Conservation (phyloP, 2,113 vertebrate genomes). For the Leptobrachium ailaonicum region DNA sequence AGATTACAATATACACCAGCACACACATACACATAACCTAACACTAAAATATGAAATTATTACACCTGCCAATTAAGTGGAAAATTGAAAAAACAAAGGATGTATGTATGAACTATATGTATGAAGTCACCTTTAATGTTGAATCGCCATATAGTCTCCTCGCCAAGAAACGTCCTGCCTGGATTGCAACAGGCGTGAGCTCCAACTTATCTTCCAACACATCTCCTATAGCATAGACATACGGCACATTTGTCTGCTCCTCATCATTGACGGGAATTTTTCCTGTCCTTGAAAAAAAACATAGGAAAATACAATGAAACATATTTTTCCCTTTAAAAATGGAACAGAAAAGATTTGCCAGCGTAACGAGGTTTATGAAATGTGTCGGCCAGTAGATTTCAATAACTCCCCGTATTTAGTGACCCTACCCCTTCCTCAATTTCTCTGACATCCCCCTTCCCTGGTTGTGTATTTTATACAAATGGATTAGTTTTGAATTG, state of each 20-base stretch:
- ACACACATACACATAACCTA: neutral
- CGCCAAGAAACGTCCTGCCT: slow-evolving; percentile 73
- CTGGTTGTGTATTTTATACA: too few species aligned
- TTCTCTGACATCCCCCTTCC: too few species aligned
- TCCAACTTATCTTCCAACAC: slow-evolving; percentile 74
- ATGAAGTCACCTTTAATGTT: slow-evolving; percentile 58
- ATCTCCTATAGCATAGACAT: slow-evolving; percentile 78
- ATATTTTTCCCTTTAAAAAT: neutral
- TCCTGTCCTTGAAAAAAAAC: slow-evolving; percentile 67
- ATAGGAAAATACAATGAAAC: neutral
- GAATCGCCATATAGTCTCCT: slow-evolving; percentile 70
- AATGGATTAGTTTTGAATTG: too few species aligned
- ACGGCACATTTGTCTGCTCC: slow-evolving; percentile 76
- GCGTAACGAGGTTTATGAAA: too few species aligned
- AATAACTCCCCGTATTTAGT: too few species aligned
- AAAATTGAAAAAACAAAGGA: neutral
- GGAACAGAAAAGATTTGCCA: neutral
- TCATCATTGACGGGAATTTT: slow-evolving; percentile 77
- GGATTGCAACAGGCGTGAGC: slow-evolving; percentile 78
- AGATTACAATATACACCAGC: neutral
- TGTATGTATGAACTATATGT: neutral
- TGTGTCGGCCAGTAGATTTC: too few species aligned
- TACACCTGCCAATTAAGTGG: neutral
- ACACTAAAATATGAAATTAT: neutral
- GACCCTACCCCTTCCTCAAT: too few species aligned